These are phyloP conservation scores for Sceloporus tristichus DNA, from an alignment of 2,113 vertebrate genomes.

Conservation along the genomic window DNA sequence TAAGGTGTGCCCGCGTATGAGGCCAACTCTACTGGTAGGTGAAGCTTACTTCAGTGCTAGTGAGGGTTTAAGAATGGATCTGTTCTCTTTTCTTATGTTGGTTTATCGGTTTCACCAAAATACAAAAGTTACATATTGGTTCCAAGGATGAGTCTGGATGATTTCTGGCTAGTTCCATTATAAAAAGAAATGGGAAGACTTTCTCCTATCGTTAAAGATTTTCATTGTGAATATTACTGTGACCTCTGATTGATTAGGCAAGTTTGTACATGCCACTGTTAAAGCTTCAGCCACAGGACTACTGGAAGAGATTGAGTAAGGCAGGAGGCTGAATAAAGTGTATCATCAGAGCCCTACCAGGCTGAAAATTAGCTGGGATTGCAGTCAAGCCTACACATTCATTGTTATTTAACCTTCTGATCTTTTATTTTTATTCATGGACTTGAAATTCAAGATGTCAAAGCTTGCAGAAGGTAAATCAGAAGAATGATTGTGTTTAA, in stretches of 20 bases:
- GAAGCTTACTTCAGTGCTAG: not conserved
- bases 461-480: not conserved
- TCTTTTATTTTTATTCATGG: slow-evolving; percentile 40
- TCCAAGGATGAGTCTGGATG: not conserved
- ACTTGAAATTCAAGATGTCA: slow-evolving; percentile 43
- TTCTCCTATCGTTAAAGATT: not conserved
- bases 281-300: not conserved
- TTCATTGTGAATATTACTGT: not conserved
- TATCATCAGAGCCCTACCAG: not conserved
- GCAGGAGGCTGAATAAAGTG: not conserved
- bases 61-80: not conserved
- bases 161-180: not conserved
- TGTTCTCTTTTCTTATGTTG: not conserved
- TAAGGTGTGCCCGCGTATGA: too few relatives aligned
- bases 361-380: not conserved
- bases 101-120: not conserved
- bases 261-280: not conserved
- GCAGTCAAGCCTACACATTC: not conserved
- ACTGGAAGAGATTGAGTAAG: not conserved
- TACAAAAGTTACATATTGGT: not conserved
- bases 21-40: too few relatives aligned
- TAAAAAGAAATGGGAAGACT: not conserved
- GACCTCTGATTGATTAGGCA: not conserved
- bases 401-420: slow-evolving; percentile 30
- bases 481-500: slow-evolving; percentile 54